These are phyloP conservation scores for Neoscelio sp. DNA, from an alignment of 2,888 invertebrate genomes.

Conservation along the genomic window DNA sequence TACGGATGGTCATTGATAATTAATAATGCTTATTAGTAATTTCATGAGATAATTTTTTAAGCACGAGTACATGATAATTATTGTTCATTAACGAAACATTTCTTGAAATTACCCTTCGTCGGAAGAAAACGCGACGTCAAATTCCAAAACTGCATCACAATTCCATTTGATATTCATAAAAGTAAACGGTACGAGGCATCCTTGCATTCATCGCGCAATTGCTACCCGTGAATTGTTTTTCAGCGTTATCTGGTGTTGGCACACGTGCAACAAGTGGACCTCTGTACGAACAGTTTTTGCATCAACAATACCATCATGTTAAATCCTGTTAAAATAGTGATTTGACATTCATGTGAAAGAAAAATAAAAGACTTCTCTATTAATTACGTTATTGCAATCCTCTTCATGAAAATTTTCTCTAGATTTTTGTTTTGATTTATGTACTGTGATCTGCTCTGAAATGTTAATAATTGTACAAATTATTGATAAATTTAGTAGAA, in stretches of 20 bases:
- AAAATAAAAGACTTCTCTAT: constrained; percentile 22
- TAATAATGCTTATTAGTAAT: too few relatives aligned
- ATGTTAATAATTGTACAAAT: too few relatives aligned
- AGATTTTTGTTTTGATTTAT: too few relatives aligned
- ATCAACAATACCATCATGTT: constrained; percentile 42
- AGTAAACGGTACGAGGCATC: not conserved
- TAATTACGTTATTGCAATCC: not conserved
- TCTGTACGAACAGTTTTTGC: constrained; percentile 47
- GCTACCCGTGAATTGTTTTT: constrained; percentile 27
- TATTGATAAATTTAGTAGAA: too few relatives aligned
- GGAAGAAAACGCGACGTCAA: too few relatives aligned
- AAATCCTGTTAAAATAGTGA: constrained; percentile 29
- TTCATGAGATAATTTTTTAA: too few relatives aligned
- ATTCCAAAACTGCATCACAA: constrained; percentile 4
- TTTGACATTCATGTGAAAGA: constrained; percentile 17
- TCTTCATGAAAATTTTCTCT: too few relatives aligned
- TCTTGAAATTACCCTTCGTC: too few relatives aligned
- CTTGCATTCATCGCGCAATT: constrained; percentile 37
- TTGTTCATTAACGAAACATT: too few relatives aligned
- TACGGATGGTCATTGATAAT: too few relatives aligned
- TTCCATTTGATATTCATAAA: constrained; percentile 9
- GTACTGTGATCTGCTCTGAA: too few relatives aligned
- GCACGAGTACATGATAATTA: too few relatives aligned
- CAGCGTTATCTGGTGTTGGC: constrained; percentile 44
- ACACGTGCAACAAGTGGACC: constrained; percentile 67